phyloP scores from a whole-genome alignment of 2,888 invertebrate species.

The Cryptus viduatorius region DNA sequence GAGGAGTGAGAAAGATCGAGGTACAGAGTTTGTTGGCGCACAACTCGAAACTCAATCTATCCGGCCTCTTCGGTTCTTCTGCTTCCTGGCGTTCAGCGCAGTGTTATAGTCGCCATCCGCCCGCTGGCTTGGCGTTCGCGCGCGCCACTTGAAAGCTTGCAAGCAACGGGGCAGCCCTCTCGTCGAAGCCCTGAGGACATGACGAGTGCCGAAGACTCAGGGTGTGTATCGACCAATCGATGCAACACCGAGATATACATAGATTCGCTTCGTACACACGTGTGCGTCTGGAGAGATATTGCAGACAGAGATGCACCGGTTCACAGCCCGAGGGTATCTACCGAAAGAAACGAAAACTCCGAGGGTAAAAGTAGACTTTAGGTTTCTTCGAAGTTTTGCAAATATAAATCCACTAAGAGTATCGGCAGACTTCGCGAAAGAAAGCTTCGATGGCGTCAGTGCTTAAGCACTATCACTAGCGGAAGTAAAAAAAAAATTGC shows the following conservation, averaged over 20 bases:
- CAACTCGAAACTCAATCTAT: conserved; percentile 82
- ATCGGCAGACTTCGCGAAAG: too few species aligned
- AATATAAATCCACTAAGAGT: too few species aligned
- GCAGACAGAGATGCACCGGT: too few species aligned
- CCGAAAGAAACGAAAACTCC: too few species aligned
- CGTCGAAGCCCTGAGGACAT: conserved; percentile 66
- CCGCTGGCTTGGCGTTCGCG: conserved; percentile 24
- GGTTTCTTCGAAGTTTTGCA: too few species aligned
- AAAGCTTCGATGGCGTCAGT: too few species aligned
- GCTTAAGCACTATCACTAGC: too few species aligned
- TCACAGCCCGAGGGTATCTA: too few species aligned
- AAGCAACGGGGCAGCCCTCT: conserved; percentile 43
- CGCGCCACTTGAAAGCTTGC: conserved; percentile 38
- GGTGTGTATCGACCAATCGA: conserved; percentile 61
- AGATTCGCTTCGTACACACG: conserved; percentile 43
- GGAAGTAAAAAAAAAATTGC: too few species aligned
- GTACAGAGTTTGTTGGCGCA: conserved; percentile 76
- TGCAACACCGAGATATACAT: conserved; percentile 44
- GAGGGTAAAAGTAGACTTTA: too few species aligned
- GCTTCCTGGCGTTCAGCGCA: conserved; percentile 49
- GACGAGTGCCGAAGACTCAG: conserved; percentile 59
- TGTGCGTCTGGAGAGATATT: too few species aligned
- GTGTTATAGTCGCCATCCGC: conserved; percentile 7
- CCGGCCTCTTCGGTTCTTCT: conserved; percentile 71
- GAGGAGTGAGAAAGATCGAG: conserved; percentile 25